Conservation (phyloP, 2,888 invertebrate species). For the Eupithecia dodoneata region DNA sequence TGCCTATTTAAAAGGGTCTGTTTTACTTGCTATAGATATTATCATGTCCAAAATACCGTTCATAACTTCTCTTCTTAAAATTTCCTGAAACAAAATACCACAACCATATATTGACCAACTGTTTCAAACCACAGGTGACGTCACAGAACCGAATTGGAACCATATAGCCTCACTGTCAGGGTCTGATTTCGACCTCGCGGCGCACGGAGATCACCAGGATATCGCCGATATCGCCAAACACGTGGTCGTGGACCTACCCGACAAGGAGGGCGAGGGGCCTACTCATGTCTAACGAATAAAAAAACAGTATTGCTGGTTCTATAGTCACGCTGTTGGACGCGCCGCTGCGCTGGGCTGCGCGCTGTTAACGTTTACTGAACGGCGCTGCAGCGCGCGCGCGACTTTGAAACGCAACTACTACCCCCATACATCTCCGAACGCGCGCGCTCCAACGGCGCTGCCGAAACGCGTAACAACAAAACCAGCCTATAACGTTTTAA, state of each 20-base stretch:
- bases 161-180: slow-evolving; percentile 84
- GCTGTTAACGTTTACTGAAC: too few relatives aligned
- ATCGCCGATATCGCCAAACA: slow-evolving; percentile 61
- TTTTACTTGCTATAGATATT: not conserved
- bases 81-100: not conserved
- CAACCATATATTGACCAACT: not conserved
- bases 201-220: slow-evolving; percentile 77
- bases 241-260: slow-evolving; percentile 53
- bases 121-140: slow-evolving; percentile 53
- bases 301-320: not conserved
- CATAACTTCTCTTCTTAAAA: not conserved
- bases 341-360: too few relatives aligned
- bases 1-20: not conserved
- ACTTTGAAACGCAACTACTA: too few relatives aligned
- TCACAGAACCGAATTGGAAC: slow-evolving; percentile 75
- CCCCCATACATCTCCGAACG: too few relatives aligned
- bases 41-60: not conserved
- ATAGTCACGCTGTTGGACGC: too few relatives aligned
- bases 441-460: too few relatives aligned
- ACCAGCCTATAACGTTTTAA: too few relatives aligned
- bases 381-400: too few relatives aligned
- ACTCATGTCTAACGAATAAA: slow-evolving; percentile 58
- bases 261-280: slow-evolving; percentile 54
- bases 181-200: slow-evolving; percentile 86
- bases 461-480: too few relatives aligned